Evolutionary conservation across 2,113 vertebrate species (phyloP), one percentile per base, ranked within the genome.

Genomic region (Brienomyrus longianalis): DNA sequence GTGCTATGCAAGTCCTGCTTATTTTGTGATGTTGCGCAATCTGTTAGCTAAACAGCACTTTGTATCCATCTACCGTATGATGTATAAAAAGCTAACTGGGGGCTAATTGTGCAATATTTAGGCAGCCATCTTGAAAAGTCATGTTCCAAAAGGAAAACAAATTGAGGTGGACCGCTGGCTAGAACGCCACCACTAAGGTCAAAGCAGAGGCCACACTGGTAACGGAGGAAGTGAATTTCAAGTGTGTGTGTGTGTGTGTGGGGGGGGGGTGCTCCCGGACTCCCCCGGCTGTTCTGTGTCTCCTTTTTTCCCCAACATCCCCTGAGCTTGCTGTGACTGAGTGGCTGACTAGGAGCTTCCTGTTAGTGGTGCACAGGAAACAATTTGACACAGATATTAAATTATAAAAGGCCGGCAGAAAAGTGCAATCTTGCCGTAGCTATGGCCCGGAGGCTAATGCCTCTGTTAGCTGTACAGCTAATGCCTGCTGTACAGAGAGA

Each of bases 351-450:
- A 90, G 91, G 89, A 92, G 93, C 94, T 95, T 95, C 94, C 94
- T 94, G 92, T 91, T 23, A 74, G 62, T n/a, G 90, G 92, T 92
- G 92, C 39, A 86, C 94, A 94, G 94, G 95, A 95, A 95, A 93
- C 93, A 92, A 94, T 95, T 94, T 94, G 93, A 94, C 93, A 95
- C 90, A 92, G 94, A 93, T 94, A 95, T 95, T 94, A 95, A 91
- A 92, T 90, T 88, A 93, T 91, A 92, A 92, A 21, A 89, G 89
- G 92, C 90, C 74, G 48, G 90, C 89, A 91, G 89, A 15, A 19
- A 92, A 74, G 27, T 31, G 89, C 85, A 48, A 83, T 89, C 52
- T 87, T 83, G 59, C 19, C 2, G 47, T 66, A 74, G 47, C 10
- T 0, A n/a, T 31, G 23, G 59, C 56, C 89, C 90, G n/a, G 50